phyloP scores from a whole-genome alignment of 2,888 invertebrate species.

The Mesoligia furuncula region DNA sequence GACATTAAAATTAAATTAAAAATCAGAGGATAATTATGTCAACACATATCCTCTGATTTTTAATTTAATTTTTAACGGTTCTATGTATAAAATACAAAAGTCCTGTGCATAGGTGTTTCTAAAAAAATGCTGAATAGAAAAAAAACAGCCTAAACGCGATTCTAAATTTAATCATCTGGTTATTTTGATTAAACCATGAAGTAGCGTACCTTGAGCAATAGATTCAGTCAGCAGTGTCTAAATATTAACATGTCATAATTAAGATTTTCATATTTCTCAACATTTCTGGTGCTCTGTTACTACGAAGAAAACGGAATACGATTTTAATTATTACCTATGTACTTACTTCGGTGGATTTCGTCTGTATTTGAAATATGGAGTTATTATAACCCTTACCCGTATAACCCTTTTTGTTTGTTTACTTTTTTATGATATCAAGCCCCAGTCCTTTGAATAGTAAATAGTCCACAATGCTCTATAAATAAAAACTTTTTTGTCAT shows the following conservation, averaged over 20 bases:
- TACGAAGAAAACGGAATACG: slow-evolving; percentile 19
- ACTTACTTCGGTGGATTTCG: slow-evolving; percentile 41
- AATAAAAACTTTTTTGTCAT: slow-evolving; percentile 34
- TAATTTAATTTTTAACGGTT: no score
- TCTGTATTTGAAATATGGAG: slow-evolving; percentile 24
- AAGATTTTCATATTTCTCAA: slow-evolving; percentile 31
- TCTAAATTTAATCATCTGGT: background rate
- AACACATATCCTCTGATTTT: no score
- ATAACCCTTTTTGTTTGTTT: background rate
- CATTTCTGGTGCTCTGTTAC: slow-evolving; percentile 14
- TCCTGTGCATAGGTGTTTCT: no score
- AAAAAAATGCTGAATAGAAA: no score
- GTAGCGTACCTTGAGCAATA: background rate
- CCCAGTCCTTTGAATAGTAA: background rate
- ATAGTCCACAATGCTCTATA: background rate
- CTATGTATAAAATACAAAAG: no score
- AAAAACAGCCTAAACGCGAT: no score
- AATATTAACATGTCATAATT: slow-evolving; percentile 40
- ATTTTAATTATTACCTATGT: slow-evolving; percentile 47
- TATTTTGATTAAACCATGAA: background rate
- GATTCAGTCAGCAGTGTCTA: slow-evolving; percentile 24
- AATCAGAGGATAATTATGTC: no score
- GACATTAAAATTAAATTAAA: no score
- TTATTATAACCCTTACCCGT: background rate
- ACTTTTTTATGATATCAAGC: background rate